Percentiles rank a stretch among this genome's conserved stretches.
These are phyloP conservation scores for Chelon auratus DNA, from an alignment of 2,797 vertebrate species.

Conservation along the genomic window DNA sequence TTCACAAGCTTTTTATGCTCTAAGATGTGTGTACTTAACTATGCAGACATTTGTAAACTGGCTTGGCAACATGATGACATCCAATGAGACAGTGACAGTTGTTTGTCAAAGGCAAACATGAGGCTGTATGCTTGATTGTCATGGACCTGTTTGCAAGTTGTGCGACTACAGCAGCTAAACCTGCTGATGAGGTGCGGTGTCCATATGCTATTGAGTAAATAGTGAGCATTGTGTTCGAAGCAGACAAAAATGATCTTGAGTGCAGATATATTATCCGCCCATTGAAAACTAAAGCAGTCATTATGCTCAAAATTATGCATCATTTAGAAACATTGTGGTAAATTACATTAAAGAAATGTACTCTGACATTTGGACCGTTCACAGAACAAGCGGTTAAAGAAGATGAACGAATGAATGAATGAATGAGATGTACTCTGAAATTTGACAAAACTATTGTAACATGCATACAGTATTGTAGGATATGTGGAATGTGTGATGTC, in stretches of 20 bases:
- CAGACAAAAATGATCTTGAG: too few relatives aligned
- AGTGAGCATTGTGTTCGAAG: neutral
- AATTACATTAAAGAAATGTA: too few relatives aligned
- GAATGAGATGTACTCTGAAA: too few relatives aligned
- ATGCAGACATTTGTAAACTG: neutral
- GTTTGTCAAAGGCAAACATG: neutral
- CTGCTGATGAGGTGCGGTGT: neutral
- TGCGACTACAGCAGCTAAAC: neutral
- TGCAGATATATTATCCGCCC: neutral
- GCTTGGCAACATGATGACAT: neutral
- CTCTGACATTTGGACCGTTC: too few relatives aligned
- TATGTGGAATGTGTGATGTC: neutral
- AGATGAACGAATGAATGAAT: too few relatives aligned
- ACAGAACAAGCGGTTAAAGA: too few relatives aligned
- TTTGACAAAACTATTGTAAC: neutral
- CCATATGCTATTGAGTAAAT: neutral
- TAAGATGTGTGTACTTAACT: constrained; percentile 13
- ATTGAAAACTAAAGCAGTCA: neutral
- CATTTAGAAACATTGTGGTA: too few relatives aligned
- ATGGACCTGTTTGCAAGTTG: neutral
- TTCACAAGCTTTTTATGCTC: neutral
- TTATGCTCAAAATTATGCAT: neutral
- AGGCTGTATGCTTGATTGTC: neutral
- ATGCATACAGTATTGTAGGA: neutral
- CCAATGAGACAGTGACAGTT: neutral